Evolutionary conservation across 2,888 invertebrate species (phyloP).

Genomic region (Luperina testacea): DNA sequence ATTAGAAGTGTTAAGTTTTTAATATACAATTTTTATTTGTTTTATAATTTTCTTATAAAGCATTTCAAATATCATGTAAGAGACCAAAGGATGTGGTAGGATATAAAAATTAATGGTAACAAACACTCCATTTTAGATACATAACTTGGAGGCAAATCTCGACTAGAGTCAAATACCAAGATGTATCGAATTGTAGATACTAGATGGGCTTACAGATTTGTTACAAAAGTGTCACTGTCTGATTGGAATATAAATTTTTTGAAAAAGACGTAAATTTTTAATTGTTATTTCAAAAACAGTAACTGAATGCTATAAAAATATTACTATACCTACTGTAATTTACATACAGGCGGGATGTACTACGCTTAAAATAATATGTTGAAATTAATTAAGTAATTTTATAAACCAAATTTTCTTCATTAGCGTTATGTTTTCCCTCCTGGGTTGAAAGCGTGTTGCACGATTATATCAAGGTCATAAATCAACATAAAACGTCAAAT

Average conservation of each 20-base stretch:
- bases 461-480: slow-evolving; percentile 25
- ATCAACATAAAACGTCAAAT: slow-evolving; percentile 44
- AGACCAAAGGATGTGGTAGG: slow-evolving; percentile 78
- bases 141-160: slow-evolving; percentile 80
- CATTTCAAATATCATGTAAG: slow-evolving; percentile 68
- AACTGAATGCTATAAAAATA: not conserved
- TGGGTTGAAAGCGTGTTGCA: slow-evolving; percentile 37
- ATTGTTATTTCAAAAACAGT: not conserved
- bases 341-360: not conserved
- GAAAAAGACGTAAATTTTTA: not conserved
- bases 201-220: slow-evolving; percentile 12
- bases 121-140: slow-evolving; percentile 82
- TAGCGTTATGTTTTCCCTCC: slow-evolving; percentile 15
- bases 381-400: not conserved
- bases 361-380: not conserved
- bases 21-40: slow-evolving; percentile 61
- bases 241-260: no score
- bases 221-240: not conserved
- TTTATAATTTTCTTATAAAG: slow-evolving; percentile 67
- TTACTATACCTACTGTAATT: not conserved
- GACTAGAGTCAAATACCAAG: slow-evolving; percentile 64
- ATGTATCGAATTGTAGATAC: slow-evolving; percentile 14
- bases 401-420: slow-evolving; percentile 20
- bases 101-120: slow-evolving; percentile 85
- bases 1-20: slow-evolving; percentile 68